Base-by-base conservation (phyloP, 2,888 invertebrate species). In the Copidosoma aretas region DNA sequence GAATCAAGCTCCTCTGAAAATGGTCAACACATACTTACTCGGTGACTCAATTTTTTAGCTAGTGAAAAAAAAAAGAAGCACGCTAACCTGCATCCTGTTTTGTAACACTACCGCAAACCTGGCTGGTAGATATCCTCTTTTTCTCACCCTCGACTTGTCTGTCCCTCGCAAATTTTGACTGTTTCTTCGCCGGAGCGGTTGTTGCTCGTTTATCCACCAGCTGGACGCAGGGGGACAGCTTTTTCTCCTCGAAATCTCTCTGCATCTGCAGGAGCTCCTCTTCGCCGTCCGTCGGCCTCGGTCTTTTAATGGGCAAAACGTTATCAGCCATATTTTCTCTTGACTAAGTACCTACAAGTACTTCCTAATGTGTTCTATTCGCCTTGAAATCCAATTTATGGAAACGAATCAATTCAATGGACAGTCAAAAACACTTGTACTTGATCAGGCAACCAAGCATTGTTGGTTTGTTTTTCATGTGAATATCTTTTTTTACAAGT, bases 251-350 rank as follows among this genome's bases (percentile, higher is more conserved):
- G 79, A 91, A 93, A 73, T 91, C 90, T 75, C 90, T 88, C 80
- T 93, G 92, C 88, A 92, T 88, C 67, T 87, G 87, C 22, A 93
- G 84, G 49, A 93, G 86, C 78, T 93, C 93, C 19, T 91, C 90
- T 76, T 93, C 93, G 53, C 86, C 87, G 80, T 93, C 93, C 8
- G 87, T 87, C 1, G 87, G 87, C 78, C 89, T 90, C 0, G 93
- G 92, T 74, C 93, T 85, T 73, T 86, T 85, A 0, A 78, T 58
- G 17, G 70, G 70, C 59, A 70, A 5, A 39, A 60, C 64, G 62
- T 67, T 64, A 54, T 72, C 72, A 43, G 60, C 64, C 72, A 72
- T 72, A n/a, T 61, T 56, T 32, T 32, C 32, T 32, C 32, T 32
- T 8, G 8, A 32, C 32, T 32, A 32, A 8, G 32, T 32, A 32